Evolutionary conservation across 1,140 invertebrate genomes (phyloP).

Genomic region (Anagrus nilaparvatae): DNA sequence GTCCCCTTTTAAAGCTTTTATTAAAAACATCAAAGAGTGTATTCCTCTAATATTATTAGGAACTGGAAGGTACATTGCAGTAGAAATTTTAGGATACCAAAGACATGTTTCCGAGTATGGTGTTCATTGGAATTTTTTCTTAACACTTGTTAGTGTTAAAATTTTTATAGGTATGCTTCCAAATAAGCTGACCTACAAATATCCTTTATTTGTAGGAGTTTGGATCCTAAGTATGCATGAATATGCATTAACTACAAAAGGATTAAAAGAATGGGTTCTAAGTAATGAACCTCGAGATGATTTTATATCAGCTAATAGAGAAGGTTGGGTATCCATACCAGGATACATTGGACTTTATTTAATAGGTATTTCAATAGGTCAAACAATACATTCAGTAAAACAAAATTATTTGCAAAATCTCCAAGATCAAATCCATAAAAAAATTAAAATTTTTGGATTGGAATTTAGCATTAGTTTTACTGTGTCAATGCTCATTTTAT

Average conservation of each 20-base stretch:
- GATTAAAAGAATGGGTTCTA: conserved; percentile 64
- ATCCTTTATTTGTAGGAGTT: conserved; percentile 42
- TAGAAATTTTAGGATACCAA: conserved; percentile 66
- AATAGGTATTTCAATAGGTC: conserved; percentile 57
- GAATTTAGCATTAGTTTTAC: conserved; percentile 23
- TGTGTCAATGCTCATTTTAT: conserved; percentile 26
- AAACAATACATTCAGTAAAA: conserved; percentile 43
- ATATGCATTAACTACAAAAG: conserved; percentile 46
- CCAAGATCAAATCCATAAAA: conserved; percentile 13
- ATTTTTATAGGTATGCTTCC: conserved; percentile 54
- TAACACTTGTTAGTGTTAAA: conserved; percentile 79
- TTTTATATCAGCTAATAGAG: conserved; percentile 75
- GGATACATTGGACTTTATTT: conserved; percentile 82
- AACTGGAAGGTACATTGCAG: conserved; percentile 51
- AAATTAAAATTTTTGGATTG: conserved; percentile 19
- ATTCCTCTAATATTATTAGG: conserved; percentile 61
- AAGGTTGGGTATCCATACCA: conserved; percentile 73
- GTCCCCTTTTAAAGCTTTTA: conserved; percentile 19
- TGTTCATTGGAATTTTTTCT: conserved; percentile 95
- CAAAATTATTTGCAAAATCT: conserved; percentile 24
- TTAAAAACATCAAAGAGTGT: conserved; percentile 32
- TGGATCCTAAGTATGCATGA: conserved; percentile 59
- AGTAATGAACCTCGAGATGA: conserved; percentile 44
- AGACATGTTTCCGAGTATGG: conserved; percentile 88
- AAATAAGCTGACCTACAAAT: conserved; percentile 36